These are phyloP conservation scores for Nothoprocta pentlandii DNA, from an alignment of 2,113 vertebrate genomes.

Conservation along the genomic window DNA sequence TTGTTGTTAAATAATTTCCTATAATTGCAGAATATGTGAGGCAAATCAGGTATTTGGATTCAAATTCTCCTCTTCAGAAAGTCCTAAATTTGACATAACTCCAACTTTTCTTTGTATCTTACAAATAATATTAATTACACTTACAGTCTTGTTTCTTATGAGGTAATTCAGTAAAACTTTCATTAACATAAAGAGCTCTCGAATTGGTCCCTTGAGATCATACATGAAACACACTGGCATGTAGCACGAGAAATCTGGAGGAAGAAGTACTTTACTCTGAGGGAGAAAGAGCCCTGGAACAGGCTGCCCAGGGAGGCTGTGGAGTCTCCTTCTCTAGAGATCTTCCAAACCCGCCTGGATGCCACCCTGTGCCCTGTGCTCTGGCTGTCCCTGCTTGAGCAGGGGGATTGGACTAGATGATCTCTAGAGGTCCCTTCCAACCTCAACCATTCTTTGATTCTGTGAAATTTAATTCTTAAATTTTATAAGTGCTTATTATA, in stretches of 20 bases:
- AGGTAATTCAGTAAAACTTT: background rate
- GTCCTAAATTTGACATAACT: background rate
- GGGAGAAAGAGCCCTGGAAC: too few species aligned
- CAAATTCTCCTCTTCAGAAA: background rate
- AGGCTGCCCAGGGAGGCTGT: too few species aligned
- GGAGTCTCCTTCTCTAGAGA: too few species aligned
- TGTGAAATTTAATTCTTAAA: background rate
- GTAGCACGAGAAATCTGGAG: background rate
- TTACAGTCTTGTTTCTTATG: background rate
- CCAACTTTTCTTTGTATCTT: background rate
- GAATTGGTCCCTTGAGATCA: background rate
- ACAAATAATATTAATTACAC: accelerated
- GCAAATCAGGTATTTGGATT: background rate
- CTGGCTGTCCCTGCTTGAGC: too few species aligned
- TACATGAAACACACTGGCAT: background rate
- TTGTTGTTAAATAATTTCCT: background rate
- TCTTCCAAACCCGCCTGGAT: too few species aligned
- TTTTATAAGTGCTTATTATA: background rate
- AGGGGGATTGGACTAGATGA: too few species aligned
- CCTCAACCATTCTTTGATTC: too few species aligned
- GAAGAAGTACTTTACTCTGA: too few species aligned
- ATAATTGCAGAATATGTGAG: background rate
- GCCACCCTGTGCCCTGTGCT: too few species aligned
- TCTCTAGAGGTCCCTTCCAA: too few species aligned
- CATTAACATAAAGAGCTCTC: background rate